Percentiles rank a stretch among this genome's conserved stretches.
Conservation (phyloP, 2,113 vertebrate species). For the Aplodontia rufa region DNA sequence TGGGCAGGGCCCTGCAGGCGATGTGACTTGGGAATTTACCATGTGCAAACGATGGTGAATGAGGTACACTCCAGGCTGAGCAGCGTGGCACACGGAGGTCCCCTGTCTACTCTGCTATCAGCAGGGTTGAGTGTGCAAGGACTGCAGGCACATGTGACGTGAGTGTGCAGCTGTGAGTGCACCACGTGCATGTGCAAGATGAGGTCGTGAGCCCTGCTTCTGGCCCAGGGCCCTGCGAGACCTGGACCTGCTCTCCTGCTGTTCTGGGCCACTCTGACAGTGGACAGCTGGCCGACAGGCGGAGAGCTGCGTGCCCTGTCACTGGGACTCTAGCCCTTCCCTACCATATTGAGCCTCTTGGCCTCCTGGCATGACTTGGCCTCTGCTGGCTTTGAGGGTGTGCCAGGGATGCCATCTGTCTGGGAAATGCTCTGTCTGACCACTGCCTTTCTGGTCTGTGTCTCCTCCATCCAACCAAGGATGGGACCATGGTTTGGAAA, state of each 20-base stretch:
- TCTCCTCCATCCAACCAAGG: neutral
- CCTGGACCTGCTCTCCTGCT: neutral
- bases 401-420: slow-evolving; percentile 3
- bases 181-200: no score
- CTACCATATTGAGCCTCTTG: neutral
- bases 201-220: neutral
- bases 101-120: neutral
- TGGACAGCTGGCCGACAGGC: neutral
- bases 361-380: neutral
- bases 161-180: neutral
- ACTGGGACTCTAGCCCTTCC: neutral
- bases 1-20: neutral
- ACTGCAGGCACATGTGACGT: neutral
- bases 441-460: neutral
- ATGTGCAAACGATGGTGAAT: neutral
- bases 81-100: no score
- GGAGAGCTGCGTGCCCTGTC: neutral
- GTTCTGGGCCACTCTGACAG: neutral
- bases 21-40: neutral
- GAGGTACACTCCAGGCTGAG: neutral
- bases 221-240: neutral
- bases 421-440: neutral
- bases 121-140: neutral
- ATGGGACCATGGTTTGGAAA: neutral
- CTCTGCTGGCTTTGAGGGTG: neutral